Evolutionary conservation across 2,113 vertebrate genomes (phyloP), one percentile per base, ranked within the genome.

Genomic region (Lasiurus cinereus): DNA sequence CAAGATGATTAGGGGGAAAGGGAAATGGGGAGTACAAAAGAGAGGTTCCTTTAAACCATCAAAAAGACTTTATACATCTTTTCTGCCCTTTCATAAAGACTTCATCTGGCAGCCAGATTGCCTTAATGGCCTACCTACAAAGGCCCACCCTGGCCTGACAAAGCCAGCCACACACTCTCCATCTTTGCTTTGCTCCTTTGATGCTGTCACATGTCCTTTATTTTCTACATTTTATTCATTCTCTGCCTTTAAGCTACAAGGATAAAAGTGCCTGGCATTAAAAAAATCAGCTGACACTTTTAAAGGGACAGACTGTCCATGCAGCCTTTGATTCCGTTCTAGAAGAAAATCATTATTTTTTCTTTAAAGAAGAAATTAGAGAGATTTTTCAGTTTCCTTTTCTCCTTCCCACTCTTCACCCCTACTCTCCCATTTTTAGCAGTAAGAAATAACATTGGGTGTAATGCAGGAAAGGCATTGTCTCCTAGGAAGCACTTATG

Each of bases 221-320:
- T 98, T 98, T 98, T 97, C 96, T 95, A 94, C 94, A 82, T 97
- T 98, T 97, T 96, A 96, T 97, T 98, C 97, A 97, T 98, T 97
- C 97, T 97, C 98, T 98, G 97, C 97, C 98, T 98, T 98, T 98
- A 98, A 98, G 98, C 97, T 98, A 94, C 64, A 96, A 98, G 98
- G 98, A 98, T 98, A 98, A 98, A 98, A 98, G 98, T 98, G 97
- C 96, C 94, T 94, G 88, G 92, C 89, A 94, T 97, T 95, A 82
- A 92, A 97, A 94, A 94, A 98, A 98, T 98, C 97, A 98, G 97
- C 98, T 98, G 98, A 98, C 97, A 97, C 95, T 94, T 98, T 98
- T 98, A 98, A 98, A 98, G 98, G 97, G 97, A 95, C 96, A 98
- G 97, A 97, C 90, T 97, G 98, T 98, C 98, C 97, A 93, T 97